Evolutionary conservation across 2,113 vertebrate species (phyloP).

Genomic region (Malurus cyaneus): DNA sequence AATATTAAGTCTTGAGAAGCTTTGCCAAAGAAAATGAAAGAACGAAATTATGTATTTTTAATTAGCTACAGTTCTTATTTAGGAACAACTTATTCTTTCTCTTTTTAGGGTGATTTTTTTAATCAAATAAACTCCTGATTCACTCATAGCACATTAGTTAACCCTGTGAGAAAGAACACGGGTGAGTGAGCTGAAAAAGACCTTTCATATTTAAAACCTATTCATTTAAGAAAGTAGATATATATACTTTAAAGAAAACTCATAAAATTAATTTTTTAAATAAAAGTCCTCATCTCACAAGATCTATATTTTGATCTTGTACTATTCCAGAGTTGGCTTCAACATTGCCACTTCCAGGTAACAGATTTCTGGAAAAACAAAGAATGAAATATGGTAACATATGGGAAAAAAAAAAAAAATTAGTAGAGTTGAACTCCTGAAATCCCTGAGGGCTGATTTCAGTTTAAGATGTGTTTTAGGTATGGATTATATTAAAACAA

Average conservation of each 20-base stretch:
- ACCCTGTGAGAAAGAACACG: not conserved
- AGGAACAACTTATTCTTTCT: conserved; percentile 16
- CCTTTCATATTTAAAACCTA: not conserved
- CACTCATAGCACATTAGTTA: not conserved
- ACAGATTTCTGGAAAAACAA: not conserved
- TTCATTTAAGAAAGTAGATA: not conserved
- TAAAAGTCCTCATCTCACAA: not conserved
- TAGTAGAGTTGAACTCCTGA: not conserved
- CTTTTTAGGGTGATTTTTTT: conserved; percentile 40
- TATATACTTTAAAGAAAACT: not conserved
- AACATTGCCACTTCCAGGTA: not conserved
- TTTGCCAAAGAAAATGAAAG: conserved; percentile 69
- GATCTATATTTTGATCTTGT: not conserved
- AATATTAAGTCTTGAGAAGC: conserved; percentile 60
- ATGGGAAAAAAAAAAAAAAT: not conserved
- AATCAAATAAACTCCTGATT: conserved; percentile 38
- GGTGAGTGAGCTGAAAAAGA: accelerated
- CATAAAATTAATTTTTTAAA: not conserved
- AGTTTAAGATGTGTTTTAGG: not conserved
- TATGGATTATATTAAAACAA: not conserved
- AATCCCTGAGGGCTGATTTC: not conserved
- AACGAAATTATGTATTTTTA: conserved; percentile 68
- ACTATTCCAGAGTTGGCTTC: not conserved
- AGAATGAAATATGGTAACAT: not conserved
- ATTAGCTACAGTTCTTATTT: conserved; percentile 69